Evolutionary conservation across 2,113 vertebrate species (phyloP), one percentile per base, ranked within the genome.

Genomic region (Butastur rufipennis): DNA sequence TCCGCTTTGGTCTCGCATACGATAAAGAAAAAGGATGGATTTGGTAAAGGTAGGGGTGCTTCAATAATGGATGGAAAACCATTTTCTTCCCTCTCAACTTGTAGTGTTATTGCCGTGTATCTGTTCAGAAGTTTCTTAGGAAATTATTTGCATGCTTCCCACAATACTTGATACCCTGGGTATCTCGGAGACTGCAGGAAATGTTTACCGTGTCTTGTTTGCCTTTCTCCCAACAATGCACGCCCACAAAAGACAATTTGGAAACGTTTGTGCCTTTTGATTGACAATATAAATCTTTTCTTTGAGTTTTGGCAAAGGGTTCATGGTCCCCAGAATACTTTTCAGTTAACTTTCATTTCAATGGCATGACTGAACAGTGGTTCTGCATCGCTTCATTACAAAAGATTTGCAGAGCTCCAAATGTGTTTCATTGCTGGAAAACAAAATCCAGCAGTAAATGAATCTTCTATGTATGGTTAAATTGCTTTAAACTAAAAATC

Each of bases 311-410:
- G 86, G 89, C 89, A 77, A 89, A 91, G 85, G 50, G 62, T 78
- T 88, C 72, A 5, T 11, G 40, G 67, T 91, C 53, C 65, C 65
- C 66, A 80, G 78, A 82, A 96, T 59, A 73, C 45, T 91, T 77
- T 91, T 73, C 83, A 59, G 83, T 86, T 92, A 94, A 96, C 72
- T 91, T 36, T 91, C 55, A 32, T 93, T 96, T 95, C 56, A 91
- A 95, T 96, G 96, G 82, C 85, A 91, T 91, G 87, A 93, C 82
- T 78, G 83, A 97, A 92, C 61, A 63, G 81, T 81, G 88, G 77
- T 94, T 98, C 80, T 91, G 94, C 77, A 89, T 72, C 9, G 3
- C 62, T 92, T 94, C 79, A 29, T 89, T 71, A 80, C 74, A 94
- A 94, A 96, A 95, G 87, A 75, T 40, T 82, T 85, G 50, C 53